Evolutionary conservation across 2,888 invertebrate genomes (phyloP).

Genomic region (Scaptomyza polygonia): DNA sequence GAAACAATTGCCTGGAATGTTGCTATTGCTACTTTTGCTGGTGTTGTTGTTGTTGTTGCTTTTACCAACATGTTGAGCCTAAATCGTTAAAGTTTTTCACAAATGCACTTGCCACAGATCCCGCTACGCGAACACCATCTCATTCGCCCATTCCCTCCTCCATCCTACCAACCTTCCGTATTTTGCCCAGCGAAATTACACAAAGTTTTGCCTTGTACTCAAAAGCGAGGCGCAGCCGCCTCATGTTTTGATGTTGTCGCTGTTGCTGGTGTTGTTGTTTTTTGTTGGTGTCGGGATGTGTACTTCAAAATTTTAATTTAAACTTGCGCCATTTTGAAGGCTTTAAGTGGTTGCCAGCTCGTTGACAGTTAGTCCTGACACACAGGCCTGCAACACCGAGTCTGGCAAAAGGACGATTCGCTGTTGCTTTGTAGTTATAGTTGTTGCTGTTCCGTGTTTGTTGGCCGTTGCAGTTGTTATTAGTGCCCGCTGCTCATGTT

Average conservation of each 20-base stretch:
- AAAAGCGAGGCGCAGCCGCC: conserved; percentile 57
- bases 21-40: conserved; percentile 26
- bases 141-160: neutral
- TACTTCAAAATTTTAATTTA: conserved; percentile 81
- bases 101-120: conserved; percentile 75
- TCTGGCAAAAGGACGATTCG: conserved; percentile 37
- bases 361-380: conserved; percentile 79
- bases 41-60: conserved; percentile 37
- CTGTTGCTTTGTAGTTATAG: conserved; percentile 20
- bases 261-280: conserved; percentile 28
- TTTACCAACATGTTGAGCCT: conserved; percentile 81
- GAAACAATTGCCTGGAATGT: conserved; percentile 66
- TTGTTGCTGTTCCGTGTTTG: conserved; percentile 20
- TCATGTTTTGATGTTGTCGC: conserved; percentile 50
- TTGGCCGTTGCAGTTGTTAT: conserved; percentile 71
- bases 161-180: neutral
- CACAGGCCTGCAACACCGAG: conserved; percentile 42
- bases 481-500: conserved; percentile 65
- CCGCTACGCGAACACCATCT: conserved; percentile 37
- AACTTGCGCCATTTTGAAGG: conserved; percentile 80
- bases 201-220: conserved; percentile 73
- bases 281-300: conserved; percentile 60
- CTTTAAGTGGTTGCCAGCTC: conserved; percentile 81
- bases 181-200: conserved; percentile 65
- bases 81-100: conserved; percentile 81